Base-by-base conservation (phyloP, 1,140 invertebrate species). In the Drosophila bifasciata region DNA sequence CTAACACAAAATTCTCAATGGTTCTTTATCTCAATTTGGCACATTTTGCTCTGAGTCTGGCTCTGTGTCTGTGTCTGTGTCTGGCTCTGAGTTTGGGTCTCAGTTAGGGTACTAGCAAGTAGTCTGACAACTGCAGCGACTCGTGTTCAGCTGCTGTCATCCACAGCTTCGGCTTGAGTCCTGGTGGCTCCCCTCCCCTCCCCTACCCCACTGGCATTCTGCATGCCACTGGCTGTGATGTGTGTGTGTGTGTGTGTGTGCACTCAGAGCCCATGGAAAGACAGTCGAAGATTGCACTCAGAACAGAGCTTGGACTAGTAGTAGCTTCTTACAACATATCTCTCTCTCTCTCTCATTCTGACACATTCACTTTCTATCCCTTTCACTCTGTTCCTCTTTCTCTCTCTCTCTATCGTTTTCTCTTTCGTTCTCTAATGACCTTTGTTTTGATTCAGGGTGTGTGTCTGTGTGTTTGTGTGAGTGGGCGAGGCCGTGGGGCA, bases 1-100 rank as follows among this genome's bases (percentile, higher is more conserved):
- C 58, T 48, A 55, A 43, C 36, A 66, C 61, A 21, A 39, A 39
- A 45, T 52, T 66, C 48, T 66, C 46, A 66, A 67, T 67, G 63
- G 60, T 67, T 67, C 61, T 66, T 66, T 67, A 53, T 66, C 61
- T 66, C 60, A 67, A 67, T 67, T 67, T 67, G 48, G 48, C 63
- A 67, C 46, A 66, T 67, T 66, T 66, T 39, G 49, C 46, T 52
- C 28, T 32, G 28, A 11, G 62, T 59, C 62, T 17, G n/a, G 60
- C 5, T 25, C 6, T 1, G 25, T 1, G 25, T 25, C 25, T 0
- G 61, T 49, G 56, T 19, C 43, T 40, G 59, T 28, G 59, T 53
- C 39, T 62, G 55, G n/a, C n/a, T n/a, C n/a, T n/a, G n/a, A n/a
- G n/a, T n/a, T n/a, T n/a, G n/a, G n/a, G n/a, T n/a, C n/a, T n/a